Evolutionary conservation across 2,797 vertebrate genomes (phyloP).

Genomic region (Sebastiscus tertius): DNA sequence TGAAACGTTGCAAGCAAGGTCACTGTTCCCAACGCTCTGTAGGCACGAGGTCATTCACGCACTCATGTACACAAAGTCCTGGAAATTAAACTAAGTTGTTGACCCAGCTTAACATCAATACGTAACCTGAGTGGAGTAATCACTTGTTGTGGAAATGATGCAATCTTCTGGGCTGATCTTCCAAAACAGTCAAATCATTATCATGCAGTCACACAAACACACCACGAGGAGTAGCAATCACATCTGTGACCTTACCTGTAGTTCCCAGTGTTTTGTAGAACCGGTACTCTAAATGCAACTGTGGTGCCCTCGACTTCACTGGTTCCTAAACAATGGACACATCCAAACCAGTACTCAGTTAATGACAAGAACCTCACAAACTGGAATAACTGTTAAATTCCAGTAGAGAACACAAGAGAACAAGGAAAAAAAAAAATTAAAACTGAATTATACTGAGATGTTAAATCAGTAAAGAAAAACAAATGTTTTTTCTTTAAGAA

Average conservation of each 20-base stretch:
- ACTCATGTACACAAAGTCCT: slow-evolving; percentile 8
- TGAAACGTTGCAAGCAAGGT: slow-evolving; percentile 32
- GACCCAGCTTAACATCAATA: slow-evolving; percentile 33
- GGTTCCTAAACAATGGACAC: slow-evolving; percentile 88
- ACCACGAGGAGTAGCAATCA: not conserved
- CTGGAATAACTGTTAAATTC: not conserved
- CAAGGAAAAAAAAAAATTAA: not conserved
- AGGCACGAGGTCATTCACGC: not conserved
- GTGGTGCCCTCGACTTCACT: slow-evolving; percentile 97
- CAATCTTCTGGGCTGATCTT: slow-evolving; percentile 59
- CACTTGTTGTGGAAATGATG: slow-evolving; percentile 72
- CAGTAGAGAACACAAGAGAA: not conserved
- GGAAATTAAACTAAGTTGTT: slow-evolving; percentile 46
- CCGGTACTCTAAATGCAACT: slow-evolving; percentile 98
- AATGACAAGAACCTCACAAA: not conserved
- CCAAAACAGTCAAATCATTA: slow-evolving; percentile 50
- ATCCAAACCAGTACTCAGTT: slow-evolving; percentile 30
- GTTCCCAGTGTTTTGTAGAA: slow-evolving; percentile 99
- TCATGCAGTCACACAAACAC: slow-evolving; percentile 23
- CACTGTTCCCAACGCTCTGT: not conserved
- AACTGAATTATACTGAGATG: not conserved
- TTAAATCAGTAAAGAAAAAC: not conserved
- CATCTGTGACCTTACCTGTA: slow-evolving; percentile 85
- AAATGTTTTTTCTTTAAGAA: not conserved
- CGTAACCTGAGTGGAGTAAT: slow-evolving; percentile 54